Base-by-base conservation (phyloP, 2,888 invertebrate species). In the Cyclophora punctaria region DNA sequence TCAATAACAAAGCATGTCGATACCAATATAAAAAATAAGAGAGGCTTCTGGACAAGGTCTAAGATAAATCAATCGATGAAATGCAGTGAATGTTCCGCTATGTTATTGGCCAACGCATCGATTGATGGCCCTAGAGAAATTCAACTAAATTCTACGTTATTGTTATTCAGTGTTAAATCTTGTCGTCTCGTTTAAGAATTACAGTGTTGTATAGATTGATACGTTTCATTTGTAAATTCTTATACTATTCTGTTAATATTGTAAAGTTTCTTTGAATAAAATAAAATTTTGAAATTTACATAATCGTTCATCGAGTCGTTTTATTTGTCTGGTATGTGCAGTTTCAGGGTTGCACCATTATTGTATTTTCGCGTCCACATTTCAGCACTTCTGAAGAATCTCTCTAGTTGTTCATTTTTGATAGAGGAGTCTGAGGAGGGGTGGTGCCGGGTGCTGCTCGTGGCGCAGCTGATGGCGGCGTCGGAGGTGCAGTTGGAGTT, bases 161-260 rank as follows among this genome's bases (percentile, higher is more conserved):
- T 83, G 85, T 87, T 87, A 85, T 81, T 88, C 83, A 87, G 80
- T 87, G 88, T 88, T 87, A 80, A 84, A 84, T 81, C 84, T 85
- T 83, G 80, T 84, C 78, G 78, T 85, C 85, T 85, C 83, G 83
- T 84, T 84, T 87, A 86, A 85, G 83, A 82, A 84, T 85, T 83
- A 83, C 82, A 83, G 83, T 88, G 85, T 86, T 87, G 88, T 88
- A 87, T 87, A 87, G 86, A 86, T 83, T 72, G 77, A 75, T 86
- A 85, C 69, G 75, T 78, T 85, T 86, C 64, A 82, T 87, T 87
- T 88, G 80, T 83, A 83, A 84, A 80, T 80, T 84, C 83, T 80
- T 77, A 85, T 66, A 83, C 83, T 83, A 81, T 88, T 87, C 75
- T 86, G 85, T 87, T 87, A 80, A 79, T 75, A 83, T 78, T 82